Evolutionary conservation across 2,888 invertebrate species (phyloP).

Genomic region (Latrodectus elegans): DNA sequence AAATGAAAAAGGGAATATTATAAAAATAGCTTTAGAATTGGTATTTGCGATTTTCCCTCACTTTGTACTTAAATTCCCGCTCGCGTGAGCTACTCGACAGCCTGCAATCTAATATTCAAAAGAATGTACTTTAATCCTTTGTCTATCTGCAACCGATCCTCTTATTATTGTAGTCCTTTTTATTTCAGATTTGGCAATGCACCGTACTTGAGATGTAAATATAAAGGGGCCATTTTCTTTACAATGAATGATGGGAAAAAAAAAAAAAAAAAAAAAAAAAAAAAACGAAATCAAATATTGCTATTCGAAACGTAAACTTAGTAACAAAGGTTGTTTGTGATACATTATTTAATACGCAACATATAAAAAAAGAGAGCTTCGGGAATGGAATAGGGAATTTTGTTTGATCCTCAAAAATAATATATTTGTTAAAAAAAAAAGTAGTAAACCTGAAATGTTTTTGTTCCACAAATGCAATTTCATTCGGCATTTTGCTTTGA

Average conservation of each 20-base stretch:
- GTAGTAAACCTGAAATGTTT: not conserved
- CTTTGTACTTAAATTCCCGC: not conserved
- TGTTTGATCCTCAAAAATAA: not conserved
- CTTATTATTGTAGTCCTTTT: not conserved
- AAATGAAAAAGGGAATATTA: not conserved
- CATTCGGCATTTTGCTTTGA: too few species aligned
- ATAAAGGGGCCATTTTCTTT: not conserved
- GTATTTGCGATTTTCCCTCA: not conserved
- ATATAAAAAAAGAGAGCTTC: not conserved
- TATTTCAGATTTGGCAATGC: not conserved
- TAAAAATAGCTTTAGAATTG: not conserved
- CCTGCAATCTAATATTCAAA: constrained; percentile 1
- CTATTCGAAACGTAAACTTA: not conserved
- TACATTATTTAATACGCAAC: not conserved
- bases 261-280: not conserved
- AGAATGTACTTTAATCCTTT: constrained; percentile 3
- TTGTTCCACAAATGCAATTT: not conserved
- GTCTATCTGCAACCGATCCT: not conserved
- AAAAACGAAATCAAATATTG: not conserved
- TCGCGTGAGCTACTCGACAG: not conserved
- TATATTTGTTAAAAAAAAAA: not conserved
- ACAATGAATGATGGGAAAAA: not conserved
- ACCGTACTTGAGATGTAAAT: not conserved
- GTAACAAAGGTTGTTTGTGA: constrained; percentile 3
- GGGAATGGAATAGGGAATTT: constrained; percentile 1